A percentile compares a stretch with the other conserved stretches of the same genome.
Conservation (phyloP, 2,113 vertebrate species). For the Pseudonaja textilis region DNA sequence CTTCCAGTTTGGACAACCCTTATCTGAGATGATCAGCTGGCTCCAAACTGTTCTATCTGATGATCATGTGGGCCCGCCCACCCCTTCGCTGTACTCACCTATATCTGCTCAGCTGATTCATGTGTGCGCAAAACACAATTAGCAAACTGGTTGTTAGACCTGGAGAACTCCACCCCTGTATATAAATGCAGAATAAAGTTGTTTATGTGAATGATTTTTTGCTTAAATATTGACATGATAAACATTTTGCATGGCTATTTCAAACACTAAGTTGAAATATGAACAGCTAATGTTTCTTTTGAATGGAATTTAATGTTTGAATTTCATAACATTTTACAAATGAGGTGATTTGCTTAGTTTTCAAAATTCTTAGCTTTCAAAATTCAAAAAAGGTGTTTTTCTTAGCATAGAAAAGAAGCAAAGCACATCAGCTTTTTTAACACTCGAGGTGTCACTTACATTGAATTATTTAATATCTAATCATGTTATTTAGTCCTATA, state of each 20-base stretch:
- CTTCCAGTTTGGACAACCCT: too few species aligned
- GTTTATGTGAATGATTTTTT: background rate
- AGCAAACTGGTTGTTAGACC: too few species aligned
- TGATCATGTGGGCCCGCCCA: too few species aligned
- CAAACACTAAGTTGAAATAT: constrained; percentile 36
- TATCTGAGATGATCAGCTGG: too few species aligned
- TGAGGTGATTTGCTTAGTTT: background rate
- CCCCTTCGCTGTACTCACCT: too few species aligned
- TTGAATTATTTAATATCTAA: constrained; percentile 38
- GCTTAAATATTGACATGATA: constrained; percentile 27
- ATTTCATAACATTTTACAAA: background rate
- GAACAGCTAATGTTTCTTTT: constrained; percentile 11
- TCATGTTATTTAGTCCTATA: constrained; percentile 8
- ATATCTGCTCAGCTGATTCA: too few species aligned
- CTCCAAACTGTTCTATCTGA: too few species aligned
- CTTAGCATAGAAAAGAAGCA: background rate
- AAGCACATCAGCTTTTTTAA: constrained; percentile 25
- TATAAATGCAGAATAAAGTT: background rate
- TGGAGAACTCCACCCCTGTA: background rate
- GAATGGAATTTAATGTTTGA: background rate
- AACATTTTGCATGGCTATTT: constrained; percentile 30
- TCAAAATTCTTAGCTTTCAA: background rate
- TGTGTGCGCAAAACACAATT: too few species aligned
- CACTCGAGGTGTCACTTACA: constrained; percentile 43
- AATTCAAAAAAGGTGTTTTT: background rate